Percentiles rank a stretch among this genome's conserved stretches.
Evolutionary conservation across 2,113 vertebrate genomes (phyloP).

Genomic region (Felis chaus): DNA sequence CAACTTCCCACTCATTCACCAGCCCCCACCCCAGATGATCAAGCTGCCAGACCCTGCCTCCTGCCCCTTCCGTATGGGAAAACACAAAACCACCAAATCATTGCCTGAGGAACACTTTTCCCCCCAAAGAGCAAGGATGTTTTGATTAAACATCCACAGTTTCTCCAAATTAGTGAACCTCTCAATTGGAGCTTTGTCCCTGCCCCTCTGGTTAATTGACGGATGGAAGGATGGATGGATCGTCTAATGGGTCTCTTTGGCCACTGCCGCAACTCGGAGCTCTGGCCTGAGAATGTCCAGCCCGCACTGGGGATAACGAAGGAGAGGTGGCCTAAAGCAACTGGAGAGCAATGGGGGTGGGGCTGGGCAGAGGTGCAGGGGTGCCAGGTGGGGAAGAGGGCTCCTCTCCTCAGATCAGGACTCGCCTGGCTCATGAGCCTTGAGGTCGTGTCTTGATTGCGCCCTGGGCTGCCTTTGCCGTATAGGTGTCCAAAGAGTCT

Average conservation of each 20-base stretch:
- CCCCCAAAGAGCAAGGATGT: neutral
- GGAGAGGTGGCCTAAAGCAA: neutral
- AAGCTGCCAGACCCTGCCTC: neutral
- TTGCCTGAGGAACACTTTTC: neutral
- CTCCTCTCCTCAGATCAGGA: neutral
- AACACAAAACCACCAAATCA: neutral
- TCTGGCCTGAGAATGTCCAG: neutral
- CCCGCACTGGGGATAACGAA: neutral
- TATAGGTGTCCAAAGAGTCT: neutral
- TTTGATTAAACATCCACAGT: neutral
- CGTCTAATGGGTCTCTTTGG: neutral
- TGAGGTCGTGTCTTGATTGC: neutral
- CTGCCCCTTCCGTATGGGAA: neutral
- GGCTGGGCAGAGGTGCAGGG: neutral
- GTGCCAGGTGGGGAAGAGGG: neutral
- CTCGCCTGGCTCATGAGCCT: neutral
- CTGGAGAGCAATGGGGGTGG: neutral
- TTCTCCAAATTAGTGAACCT: slow-evolving; percentile 9
- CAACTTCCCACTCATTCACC: neutral
- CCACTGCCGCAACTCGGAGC: neutral
- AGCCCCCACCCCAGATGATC: neutral
- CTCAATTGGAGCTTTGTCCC: neutral
- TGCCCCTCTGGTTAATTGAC: neutral
- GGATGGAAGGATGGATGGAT: neutral
- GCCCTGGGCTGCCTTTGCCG: neutral